Evolutionary conservation across 2,113 vertebrate species (phyloP).

Genomic region (Ictalurus punctatus): DNA sequence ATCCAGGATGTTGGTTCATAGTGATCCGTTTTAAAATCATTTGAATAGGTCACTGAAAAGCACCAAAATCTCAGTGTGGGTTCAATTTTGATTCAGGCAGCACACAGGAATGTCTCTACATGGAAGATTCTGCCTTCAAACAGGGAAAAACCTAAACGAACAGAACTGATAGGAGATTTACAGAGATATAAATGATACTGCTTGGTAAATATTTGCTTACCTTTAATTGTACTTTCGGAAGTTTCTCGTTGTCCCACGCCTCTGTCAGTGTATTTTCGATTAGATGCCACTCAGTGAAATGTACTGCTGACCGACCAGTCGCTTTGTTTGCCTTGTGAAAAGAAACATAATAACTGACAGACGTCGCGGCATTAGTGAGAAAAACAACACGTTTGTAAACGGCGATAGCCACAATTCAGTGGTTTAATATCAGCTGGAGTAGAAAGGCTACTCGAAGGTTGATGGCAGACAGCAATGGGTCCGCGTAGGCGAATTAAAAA

Average conservation of each 20-base stretch:
- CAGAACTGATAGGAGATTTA: no score
- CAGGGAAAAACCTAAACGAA: neutral
- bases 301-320: conserved; percentile 56
- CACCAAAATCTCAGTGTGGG: neutral
- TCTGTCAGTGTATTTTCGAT: conserved; percentile 49
- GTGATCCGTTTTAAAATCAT: neutral
- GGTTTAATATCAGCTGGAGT: neutral
- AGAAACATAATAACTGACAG: conserved; percentile 68
- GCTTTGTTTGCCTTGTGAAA: conserved; percentile 58
- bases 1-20: neutral
- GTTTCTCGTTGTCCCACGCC: conserved; percentile 41
- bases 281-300: conserved; percentile 66
- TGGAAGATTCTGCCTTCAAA: neutral
- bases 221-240: conserved; percentile 61
- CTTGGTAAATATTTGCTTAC: conserved; percentile 60
- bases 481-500: neutral
- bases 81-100: neutral
- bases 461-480: conserved; percentile 3
- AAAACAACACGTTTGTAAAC: neutral
- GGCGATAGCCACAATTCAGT: neutral
- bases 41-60: no score
- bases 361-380: conserved; percentile 67
- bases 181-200: no score
- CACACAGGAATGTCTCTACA: neutral
- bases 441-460: conserved; percentile 48